These are phyloP conservation scores for Luperina nickerlii DNA, from an alignment of 2,888 invertebrate species.

Conservation along the genomic window DNA sequence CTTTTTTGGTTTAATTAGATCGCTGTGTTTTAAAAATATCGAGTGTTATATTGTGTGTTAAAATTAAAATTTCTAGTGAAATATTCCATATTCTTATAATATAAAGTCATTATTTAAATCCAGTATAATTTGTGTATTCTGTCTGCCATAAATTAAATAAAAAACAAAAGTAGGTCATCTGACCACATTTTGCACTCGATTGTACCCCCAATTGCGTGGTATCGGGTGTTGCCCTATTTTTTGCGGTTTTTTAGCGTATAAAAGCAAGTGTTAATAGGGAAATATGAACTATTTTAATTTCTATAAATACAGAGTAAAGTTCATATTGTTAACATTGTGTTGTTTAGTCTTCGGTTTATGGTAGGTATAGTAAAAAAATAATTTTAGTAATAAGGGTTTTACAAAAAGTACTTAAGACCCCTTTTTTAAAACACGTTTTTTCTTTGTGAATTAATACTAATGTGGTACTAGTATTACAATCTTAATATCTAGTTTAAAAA, in stretches of 20 bases:
- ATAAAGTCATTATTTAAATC: neutral
- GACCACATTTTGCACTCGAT: slow-evolving; percentile 64
- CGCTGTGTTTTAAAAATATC: neutral
- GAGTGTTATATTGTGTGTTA: neutral
- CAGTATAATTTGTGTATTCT: neutral
- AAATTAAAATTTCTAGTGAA: neutral
- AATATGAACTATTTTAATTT: slow-evolving; percentile 39
- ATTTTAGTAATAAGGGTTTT: neutral
- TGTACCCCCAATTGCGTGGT: slow-evolving; percentile 30
- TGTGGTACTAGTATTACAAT: neutral
- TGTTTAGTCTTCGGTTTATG: slow-evolving; percentile 7
- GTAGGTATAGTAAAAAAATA: neutral
- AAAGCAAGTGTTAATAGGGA: slow-evolving; percentile 35
- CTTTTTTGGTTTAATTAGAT: neutral
- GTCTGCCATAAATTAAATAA: neutral
- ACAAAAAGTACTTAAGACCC: neutral
- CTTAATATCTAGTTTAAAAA: neutral
- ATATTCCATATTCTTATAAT: neutral
- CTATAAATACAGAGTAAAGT: slow-evolving; percentile 4
- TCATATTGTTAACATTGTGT: slow-evolving; percentile 23
- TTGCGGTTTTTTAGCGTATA: slow-evolving; percentile 44
- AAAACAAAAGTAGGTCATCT: slow-evolving; percentile 29
- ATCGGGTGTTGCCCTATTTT: slow-evolving; percentile 30
- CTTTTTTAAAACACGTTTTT: neutral
- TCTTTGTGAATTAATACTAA: neutral